Base-by-base conservation (phyloP, 1,140 invertebrate species). In the Lasioglossum albipes region DNA sequence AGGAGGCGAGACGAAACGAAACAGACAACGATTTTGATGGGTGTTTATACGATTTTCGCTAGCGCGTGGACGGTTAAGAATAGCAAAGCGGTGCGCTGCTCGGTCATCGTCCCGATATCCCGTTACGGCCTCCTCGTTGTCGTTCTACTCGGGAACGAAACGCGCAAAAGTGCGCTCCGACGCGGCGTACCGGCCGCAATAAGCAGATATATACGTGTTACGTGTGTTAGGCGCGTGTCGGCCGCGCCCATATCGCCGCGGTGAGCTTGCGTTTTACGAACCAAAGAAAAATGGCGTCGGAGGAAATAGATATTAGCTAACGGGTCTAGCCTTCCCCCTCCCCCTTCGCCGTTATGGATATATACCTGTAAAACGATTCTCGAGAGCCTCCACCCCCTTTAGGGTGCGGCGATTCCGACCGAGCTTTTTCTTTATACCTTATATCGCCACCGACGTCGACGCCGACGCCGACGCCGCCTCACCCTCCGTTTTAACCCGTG, bases 301-400 rank as follows among this genome's bases (percentile, higher is more conserved):
- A 90, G 91, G 90, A 92, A 93, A 93, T 91, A 92, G 92, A 93
- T 92, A 92, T 93, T 91, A 90, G 85, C 89, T 89, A 90, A 87
- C 81, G 72, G 77, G 75, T 80, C 84, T 84, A 86, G 87, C 85
- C 57, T 0, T 5, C 79, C 59, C 79, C 66, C 86, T 76, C 59
- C 77, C 66, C 82, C 54, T 69, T 74, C 81, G 65, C 78, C 74
- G 64, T 81, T 85, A 84, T 72, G 78, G 68, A 70, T 81, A 61
- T 84, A 81, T 65, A 66, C 27, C 31, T 77, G 36, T 77, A 70
- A 81, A 77, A 76, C 74, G 78, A 78, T 75, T 85, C 84, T 85
- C 81, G 70, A 79, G 76, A 78, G 81, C 72, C 61, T 52, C 42
- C 79, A 52, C 68, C 79, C 72, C 75, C 71, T 83, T 87, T 83